phyloP scores from a whole-genome alignment of 2,888 invertebrate species.

The Branchipolynoe longqiensis region DNA sequence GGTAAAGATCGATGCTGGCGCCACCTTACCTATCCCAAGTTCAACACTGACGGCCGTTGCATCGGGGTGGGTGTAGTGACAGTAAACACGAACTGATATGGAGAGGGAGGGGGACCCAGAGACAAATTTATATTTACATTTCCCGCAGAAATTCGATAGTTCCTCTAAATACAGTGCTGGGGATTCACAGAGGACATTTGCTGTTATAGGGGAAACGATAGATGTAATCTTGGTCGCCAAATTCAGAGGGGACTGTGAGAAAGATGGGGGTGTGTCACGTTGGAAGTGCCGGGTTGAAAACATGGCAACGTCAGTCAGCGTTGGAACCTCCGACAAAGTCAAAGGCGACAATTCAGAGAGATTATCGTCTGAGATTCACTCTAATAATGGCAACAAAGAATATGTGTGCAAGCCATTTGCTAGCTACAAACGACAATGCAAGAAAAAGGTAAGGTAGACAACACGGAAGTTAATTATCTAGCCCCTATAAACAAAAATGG shows the following conservation, averaged over 20 bases:
- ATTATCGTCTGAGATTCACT: not conserved
- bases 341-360: constrained; percentile 24
- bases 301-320: constrained; percentile 49
- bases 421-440: constrained; percentile 48
- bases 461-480: too few relatives aligned
- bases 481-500: too few relatives aligned
- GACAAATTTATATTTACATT: constrained; percentile 45
- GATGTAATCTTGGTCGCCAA: constrained; percentile 40
- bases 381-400: constrained; percentile 15
- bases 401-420: constrained; percentile 40
- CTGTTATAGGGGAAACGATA: constrained; percentile 45
- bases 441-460: constrained; percentile 41
- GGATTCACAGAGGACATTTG: constrained; percentile 10
- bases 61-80: too few relatives aligned
- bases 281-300: constrained; percentile 49
- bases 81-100: constrained; percentile 46
- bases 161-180: not conserved
- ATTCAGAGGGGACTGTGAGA: not conserved
- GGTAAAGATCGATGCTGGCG: too few relatives aligned
- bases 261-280: constrained; percentile 16
- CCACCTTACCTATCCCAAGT: too few relatives aligned
- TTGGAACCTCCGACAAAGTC: constrained; percentile 1
- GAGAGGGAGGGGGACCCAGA: constrained; percentile 52
- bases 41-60: too few relatives aligned
- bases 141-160: constrained; percentile 28